Base-by-base conservation (phyloP, 1,140 invertebrate genomes). In the Lepidurus packardi region DNA sequence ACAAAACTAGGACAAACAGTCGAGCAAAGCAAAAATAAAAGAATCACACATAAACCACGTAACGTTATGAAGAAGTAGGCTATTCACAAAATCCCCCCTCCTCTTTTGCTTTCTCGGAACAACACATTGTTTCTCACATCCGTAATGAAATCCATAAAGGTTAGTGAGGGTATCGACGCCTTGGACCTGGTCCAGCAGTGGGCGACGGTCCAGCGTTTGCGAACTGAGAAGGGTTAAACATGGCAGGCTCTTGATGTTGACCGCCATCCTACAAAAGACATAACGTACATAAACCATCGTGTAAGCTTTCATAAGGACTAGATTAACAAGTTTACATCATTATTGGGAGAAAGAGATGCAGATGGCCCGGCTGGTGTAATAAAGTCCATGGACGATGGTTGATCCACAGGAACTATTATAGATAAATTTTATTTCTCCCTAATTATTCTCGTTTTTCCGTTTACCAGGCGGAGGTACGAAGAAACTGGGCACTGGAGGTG, bases 191-290 rank as follows among this genome's bases (percentile, higher is more conserved):
- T 24, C 78, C 78, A 44, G 44, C 65, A 24, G 25, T 44, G 43
- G 43, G 73, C 21, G 21, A 45, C 3, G 11, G 78, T 43, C 73
- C 78, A 73, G 78, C 43, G 8, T 76, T 43, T 34, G 77, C 79
- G 74, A 84, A 82, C 53, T 82, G 82, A n/a, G 83, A 80, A 7
- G 85, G 85, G 79, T 85, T 83, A 79, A 84, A 85, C 82, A 85
- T 81, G 73, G 83, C 79, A 42, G 78, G 84, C 81, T 47, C 82
- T 77, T 79, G 76, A 75, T 65, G 53, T 16, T 65, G 53, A 21
- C 53, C 53, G 53, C 16, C 53, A 65, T 65, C 53, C 53, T 65
- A 65, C 1, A 21, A 9, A 65, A 65, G 21, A 65, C 53, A 16
- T 11, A n/a, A 11, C 53, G 53, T 65, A 13, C 21, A 65, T 21